phyloP scores from a whole-genome alignment of 2,113 vertebrate species.

The Pionites leucogaster region DNA sequence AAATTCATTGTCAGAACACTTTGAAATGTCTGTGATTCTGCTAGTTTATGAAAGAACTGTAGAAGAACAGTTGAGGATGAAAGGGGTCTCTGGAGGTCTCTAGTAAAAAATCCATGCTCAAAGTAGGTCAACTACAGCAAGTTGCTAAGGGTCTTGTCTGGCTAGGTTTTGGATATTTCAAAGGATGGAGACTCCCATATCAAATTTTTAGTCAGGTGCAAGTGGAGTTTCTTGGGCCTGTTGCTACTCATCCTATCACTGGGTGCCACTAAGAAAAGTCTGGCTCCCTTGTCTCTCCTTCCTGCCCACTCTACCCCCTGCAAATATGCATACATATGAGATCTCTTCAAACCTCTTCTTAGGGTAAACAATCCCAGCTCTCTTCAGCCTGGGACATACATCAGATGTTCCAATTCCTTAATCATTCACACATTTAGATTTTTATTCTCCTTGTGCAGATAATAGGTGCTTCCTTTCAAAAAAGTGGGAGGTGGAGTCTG shows the following conservation, averaged over 20 bases:
- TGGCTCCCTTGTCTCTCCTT: neutral
- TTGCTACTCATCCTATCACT: neutral
- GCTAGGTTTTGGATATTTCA: neutral
- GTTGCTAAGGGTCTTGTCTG: neutral
- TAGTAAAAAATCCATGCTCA: neutral
- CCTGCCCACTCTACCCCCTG: fast-evolving
- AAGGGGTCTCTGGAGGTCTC: neutral
- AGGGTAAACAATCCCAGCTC: neutral
- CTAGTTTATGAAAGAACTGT: neutral
- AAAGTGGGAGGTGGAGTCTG: conserved; percentile 9
- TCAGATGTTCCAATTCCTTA: neutral
- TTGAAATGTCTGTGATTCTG: neutral
- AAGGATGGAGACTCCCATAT: neutral
- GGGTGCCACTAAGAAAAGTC: neutral
- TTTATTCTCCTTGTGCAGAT: conserved; percentile 7
- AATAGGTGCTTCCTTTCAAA: neutral
- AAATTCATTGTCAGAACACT: neutral
- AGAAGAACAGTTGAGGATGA: neutral
- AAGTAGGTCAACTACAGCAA: neutral
- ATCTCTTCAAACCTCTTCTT: neutral
- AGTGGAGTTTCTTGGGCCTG: neutral
- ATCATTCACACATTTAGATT: neutral
- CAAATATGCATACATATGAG: neutral
- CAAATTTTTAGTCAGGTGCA: neutral
- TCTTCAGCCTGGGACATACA: neutral